Evolutionary conservation across 2,888 invertebrate genomes (phyloP), one percentile per base, ranked within the genome.

Genomic region (Ferrisia virgata): DNA sequence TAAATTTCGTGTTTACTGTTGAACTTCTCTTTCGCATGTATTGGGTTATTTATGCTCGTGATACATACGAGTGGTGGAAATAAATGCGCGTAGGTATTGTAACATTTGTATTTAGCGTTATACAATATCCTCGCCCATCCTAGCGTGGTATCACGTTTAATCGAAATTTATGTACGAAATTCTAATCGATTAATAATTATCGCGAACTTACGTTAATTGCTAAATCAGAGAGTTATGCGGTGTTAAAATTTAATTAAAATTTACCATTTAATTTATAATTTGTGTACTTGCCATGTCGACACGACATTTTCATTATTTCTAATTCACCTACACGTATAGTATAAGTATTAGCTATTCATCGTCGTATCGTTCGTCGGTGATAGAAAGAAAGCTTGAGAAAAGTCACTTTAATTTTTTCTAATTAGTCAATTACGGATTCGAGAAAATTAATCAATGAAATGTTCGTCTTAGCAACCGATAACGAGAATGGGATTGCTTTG

Each of bases 111-210:
- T 64, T 64, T 64, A 18, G 47, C 6, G 47, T 18, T 47, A 5
- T 47, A n/a, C 43, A 2, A 53, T 18, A 53, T 13, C 58, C 28
- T 28, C 28, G 28, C 2, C 47, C 47, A 8, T n/a, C 18, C 0
- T 43, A 13, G 58, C 8, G 8, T 25, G 36, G n/a, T 33, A 36
- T 36, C 33, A 15, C 33, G n/a, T 8, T 33, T 72, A 72, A 72
- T 72, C 33, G 72, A 72, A 72, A 72, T 72, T 72, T 72, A 72
- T 72, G 72, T 72, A 72, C 31, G 33, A 33, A 72, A 33, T 72
- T 72, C 33, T 33, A 72, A 72, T 72, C 72, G 72, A 72, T 72
- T 72, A 33, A 72, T 72, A 33, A 72, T 72, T 33, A 33, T 33
- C 33, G 72, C 72, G 33, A 72, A 72, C 33, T 72, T 33, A 8